Percentiles rank a stretch among this genome's conserved stretches.
Conservation (phyloP, 2,888 invertebrate genomes). For the Ferdinandea cuprea region DNA sequence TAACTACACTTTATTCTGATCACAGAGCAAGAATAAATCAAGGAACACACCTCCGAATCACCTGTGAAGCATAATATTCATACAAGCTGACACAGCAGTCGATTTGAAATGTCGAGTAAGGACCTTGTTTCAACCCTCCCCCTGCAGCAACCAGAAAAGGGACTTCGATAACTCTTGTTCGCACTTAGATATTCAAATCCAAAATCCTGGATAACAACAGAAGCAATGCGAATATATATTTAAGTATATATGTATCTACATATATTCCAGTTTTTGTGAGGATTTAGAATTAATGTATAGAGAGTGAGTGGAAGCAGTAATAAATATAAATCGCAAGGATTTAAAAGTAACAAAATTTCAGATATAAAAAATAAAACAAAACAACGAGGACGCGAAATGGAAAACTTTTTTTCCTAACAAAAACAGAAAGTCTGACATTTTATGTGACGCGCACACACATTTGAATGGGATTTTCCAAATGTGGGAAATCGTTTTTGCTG, state of each 20-base stretch:
- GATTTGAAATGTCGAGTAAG: no score
- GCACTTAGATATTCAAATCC: slow-evolving; percentile 63
- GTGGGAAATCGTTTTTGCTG: slow-evolving; percentile 32
- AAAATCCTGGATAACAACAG: slow-evolving; percentile 40
- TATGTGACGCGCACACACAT: slow-evolving; percentile 49
- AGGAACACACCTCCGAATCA: slow-evolving; percentile 1
- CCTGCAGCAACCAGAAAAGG: not conserved
- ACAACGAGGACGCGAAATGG: slow-evolving; percentile 37
- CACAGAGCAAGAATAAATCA: slow-evolving; percentile 22
- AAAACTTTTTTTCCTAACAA: slow-evolving; percentile 37
- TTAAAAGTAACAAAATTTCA: slow-evolving; percentile 36
- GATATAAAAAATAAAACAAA: slow-evolving; percentile 5
- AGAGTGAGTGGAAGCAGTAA: slow-evolving; percentile 27
- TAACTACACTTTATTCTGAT: slow-evolving; percentile 39
- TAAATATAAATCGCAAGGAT: slow-evolving; percentile 65
- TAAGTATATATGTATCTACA: slow-evolving; percentile 10
- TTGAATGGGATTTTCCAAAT: slow-evolving; percentile 52
- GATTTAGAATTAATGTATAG: slow-evolving; percentile 44
- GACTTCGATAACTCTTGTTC: slow-evolving; percentile 29
- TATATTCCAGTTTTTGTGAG: no score
- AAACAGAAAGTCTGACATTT: slow-evolving; percentile 50
- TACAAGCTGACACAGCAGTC: slow-evolving; percentile 19
- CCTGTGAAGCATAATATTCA: not conserved
- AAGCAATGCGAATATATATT: slow-evolving; percentile 17
- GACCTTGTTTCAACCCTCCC: no score